Conservation (phyloP, 2,113 vertebrate species). For the Crotalus helleri region DNA sequence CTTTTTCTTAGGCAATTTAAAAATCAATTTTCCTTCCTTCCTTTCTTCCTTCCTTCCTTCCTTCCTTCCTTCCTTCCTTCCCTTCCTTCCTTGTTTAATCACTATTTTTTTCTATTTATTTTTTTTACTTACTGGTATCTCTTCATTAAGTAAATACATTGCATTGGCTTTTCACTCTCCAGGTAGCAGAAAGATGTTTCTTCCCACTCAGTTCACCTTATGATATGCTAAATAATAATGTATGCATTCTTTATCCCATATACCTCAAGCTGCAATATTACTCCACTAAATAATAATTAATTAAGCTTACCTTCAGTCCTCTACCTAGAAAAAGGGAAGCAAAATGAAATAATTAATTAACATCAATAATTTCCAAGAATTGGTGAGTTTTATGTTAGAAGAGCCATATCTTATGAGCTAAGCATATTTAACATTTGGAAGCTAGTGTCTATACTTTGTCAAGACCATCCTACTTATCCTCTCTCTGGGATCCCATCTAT, state of each 20-base stretch:
- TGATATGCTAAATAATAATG: not conserved
- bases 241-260: not conserved
- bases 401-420: not conserved
- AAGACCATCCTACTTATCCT: not conserved
- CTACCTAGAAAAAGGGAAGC: slow-evolving; percentile 65
- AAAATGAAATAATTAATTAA: slow-evolving; percentile 36
- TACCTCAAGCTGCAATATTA: not conserved
- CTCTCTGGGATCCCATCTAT: not conserved
- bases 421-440: not conserved
- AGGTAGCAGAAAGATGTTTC: not conserved
- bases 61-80: not conserved
- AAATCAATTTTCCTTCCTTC: not conserved
- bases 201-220: not conserved
- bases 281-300: not conserved
- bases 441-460: not conserved
- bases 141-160: not conserved
- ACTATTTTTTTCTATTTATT: not conserved
- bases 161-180: not conserved
- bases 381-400: not conserved
- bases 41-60: not conserved
- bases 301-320: slow-evolving; percentile 77
- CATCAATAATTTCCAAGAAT: not conserved
- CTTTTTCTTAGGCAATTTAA: not conserved
- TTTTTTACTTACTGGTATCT: not conserved
- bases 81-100: not conserved